Evolutionary conservation across 2,113 vertebrate species (phyloP).

Genomic region (Corapipo altera): DNA sequence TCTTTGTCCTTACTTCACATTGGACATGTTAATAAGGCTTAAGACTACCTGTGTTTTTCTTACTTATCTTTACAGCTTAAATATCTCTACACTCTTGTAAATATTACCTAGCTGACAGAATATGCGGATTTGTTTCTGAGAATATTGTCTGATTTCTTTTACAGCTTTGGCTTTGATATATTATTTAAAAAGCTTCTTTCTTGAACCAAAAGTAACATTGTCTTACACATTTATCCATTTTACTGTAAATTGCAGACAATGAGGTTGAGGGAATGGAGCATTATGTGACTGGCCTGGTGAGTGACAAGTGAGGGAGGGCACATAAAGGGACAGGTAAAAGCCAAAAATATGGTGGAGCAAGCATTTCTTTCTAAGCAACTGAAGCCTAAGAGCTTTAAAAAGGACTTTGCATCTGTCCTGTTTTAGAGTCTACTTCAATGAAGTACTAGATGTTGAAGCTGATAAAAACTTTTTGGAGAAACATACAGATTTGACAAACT

Average conservation of each 20-base stretch:
- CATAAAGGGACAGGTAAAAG: not conserved
- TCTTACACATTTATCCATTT: not conserved
- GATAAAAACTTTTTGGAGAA: not conserved
- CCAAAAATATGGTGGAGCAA: not conserved
- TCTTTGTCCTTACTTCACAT: not conserved
- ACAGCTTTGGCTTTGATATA: not conserved
- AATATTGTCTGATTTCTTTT: not conserved
- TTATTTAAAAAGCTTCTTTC: not conserved
- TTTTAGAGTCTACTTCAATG: not conserved
- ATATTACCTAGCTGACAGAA: not conserved
- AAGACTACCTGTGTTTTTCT: not conserved
- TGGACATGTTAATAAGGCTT: slow-evolving; percentile 21
- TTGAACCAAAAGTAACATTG: not conserved
- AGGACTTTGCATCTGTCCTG: not conserved
- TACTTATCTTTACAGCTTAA: not conserved
- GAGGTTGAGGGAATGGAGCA: not conserved
- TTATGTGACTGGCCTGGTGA: not conserved
- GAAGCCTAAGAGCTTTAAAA: not conserved
- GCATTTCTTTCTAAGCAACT: not conserved
- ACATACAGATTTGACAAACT: not conserved
- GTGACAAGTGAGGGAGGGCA: not conserved
- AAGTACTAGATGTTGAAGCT: not conserved
- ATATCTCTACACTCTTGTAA: not conserved
- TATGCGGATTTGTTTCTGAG: not conserved
- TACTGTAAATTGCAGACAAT: not conserved